Base-by-base conservation (phyloP, 2,797 vertebrate species). In the Thunnus albacares region DNA sequence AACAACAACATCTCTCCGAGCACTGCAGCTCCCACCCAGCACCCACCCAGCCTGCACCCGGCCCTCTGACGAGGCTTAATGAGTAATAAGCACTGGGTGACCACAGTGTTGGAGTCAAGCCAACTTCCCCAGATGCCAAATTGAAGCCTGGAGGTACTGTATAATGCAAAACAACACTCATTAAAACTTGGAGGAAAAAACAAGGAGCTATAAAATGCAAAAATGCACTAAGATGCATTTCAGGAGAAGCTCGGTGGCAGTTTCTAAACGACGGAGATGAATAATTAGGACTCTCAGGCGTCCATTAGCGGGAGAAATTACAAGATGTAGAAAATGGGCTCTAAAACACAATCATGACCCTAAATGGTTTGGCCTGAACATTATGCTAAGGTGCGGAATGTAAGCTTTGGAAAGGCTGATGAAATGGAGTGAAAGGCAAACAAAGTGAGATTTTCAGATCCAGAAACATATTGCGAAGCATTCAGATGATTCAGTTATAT, bases 111-210 rank as follows among this genome's bases (percentile, higher is more conserved):
- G 93, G 92, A 94, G 82, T 83, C 80, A 80, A 81, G 90, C 91
- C 93, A 94, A 88, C 80, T 91, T 83, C 78, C 86, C 90, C 90
- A 92, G 92, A 93, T 91, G 90, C 92, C 90, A 93, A 90, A 93
- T 90, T 83, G 91, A 90, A 92, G 91, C 91, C 90, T 90, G 87
- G 84, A 92, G 91, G 85, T 87, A 80, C 78, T 90, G 90, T 87
- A 90, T 79, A 89, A 94, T 89, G 90, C 91, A 94, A 90, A 92
- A 90, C 92, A 91, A 83, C 85, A 84, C 92, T 92, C 92, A 92
- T 93, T 93, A 93, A 92, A 93, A 91, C 86, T 87, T 84, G 64
- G 72, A 83, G 63, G 72, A 86, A 87, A 89, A 86, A 71, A 88
- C 87, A 89, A 88, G 89, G 60, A 86, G 84, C 77, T 77, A 79